Percentiles rank a stretch among this genome's conserved stretches.
phyloP scores from a whole-genome alignment of 2,888 invertebrate genomes.

The Rhodophaea formosa region DNA sequence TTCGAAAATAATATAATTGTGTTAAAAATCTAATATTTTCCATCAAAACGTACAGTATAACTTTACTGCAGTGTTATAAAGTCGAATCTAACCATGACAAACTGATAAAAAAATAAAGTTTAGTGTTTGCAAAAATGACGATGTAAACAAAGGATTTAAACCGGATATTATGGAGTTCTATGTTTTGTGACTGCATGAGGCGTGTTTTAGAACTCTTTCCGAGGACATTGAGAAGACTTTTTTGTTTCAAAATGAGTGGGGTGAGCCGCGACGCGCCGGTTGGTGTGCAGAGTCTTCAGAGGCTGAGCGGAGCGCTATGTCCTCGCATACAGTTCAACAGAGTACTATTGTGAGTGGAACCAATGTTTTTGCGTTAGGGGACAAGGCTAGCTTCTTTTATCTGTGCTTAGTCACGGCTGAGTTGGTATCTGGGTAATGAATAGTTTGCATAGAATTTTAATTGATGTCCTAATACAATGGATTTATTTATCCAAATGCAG shows the following conservation, averaged over 20 bases:
- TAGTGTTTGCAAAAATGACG: constrained; percentile 13
- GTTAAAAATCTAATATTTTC: not conserved
- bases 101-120: constrained; percentile 3
- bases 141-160: constrained; percentile 49
- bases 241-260: constrained; percentile 76
- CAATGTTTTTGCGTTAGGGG: constrained; percentile 19
- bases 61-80: not conserved
- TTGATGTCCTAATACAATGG: too few relatives aligned
- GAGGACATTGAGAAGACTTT: constrained; percentile 40
- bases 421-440: not conserved
- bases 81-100: too few relatives aligned
- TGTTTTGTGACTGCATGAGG: constrained; percentile 41
- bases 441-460: not conserved
- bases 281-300: constrained; percentile 83
- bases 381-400: constrained; percentile 1
- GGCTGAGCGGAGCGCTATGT: constrained; percentile 76
- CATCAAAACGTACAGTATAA: not conserved
- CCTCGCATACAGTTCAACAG: constrained; percentile 83
- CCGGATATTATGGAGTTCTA: constrained; percentile 42
- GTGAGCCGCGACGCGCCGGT: constrained; percentile 82
- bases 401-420: constrained; percentile 8
- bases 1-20: not conserved
- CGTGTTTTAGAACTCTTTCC: constrained; percentile 32
- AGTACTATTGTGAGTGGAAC: constrained; percentile 82
- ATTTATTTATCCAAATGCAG: too few relatives aligned